phyloP scores from a whole-genome alignment of 2,113 vertebrate species.

The Epinephelus lanceolatus region DNA sequence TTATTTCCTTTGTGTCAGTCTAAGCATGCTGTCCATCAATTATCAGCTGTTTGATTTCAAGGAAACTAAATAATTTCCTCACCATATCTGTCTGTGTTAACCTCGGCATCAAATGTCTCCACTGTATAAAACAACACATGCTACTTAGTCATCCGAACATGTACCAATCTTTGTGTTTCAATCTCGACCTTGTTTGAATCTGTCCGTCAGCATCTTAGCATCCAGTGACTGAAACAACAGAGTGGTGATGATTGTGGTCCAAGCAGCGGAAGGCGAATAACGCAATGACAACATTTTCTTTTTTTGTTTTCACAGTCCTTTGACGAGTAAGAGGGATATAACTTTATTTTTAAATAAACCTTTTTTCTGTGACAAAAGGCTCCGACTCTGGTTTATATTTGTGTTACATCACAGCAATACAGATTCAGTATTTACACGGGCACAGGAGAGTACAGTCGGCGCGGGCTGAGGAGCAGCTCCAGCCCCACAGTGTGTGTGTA shows the following conservation, averaged over 20 bases:
- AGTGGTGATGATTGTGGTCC: conserved; percentile 23
- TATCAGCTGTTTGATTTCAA: conserved; percentile 11
- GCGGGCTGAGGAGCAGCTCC: not conserved
- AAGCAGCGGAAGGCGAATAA: conserved; percentile 34
- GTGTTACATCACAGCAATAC: conserved; percentile 72
- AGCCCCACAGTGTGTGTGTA: conserved; percentile 10
- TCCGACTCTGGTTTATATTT: conserved; percentile 64
- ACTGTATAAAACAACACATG: conserved; percentile 1
- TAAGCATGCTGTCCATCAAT: conserved; percentile 10
- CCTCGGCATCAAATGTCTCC: conserved; percentile 54
- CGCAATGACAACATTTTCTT: conserved; percentile 1
- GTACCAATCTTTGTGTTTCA: conserved; percentile 15
- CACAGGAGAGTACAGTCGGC: conserved; percentile 9
- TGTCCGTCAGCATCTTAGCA: conserved; percentile 9
- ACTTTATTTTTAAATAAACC: conserved; percentile 99
- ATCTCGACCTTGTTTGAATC: conserved; percentile 24
- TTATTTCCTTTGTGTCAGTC: conserved; percentile 24
- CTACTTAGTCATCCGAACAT: conserved; percentile 13
- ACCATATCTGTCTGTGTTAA: conserved; percentile 25
- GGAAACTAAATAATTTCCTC: not conserved
- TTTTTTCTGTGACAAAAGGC: conserved; percentile 88
- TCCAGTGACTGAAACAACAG: conserved; percentile 25
- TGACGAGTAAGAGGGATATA: conserved; percentile 88
- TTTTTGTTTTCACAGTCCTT: conserved; percentile 63
- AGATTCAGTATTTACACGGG: conserved; percentile 69